Evolutionary conservation across 2,888 invertebrate species (phyloP), one percentile per base, ranked within the genome.

Genomic region (Tinea trinotella): DNA sequence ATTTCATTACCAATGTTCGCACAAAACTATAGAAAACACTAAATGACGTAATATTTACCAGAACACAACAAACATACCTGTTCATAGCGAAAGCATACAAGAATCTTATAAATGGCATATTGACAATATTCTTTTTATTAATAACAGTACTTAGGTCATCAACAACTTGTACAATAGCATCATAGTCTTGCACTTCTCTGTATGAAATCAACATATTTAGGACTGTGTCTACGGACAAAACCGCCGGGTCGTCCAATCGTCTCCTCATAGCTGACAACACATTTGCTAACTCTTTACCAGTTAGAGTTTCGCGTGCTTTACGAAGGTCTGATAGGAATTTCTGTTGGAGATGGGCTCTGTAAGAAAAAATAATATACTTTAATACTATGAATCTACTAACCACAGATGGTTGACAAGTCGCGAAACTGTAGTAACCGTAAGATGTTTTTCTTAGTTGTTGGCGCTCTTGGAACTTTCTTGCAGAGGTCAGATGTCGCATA

Each of bases 61-160:
- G n/a, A n/a, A n/a, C n/a, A n/a, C 3, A 22, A 22, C 7, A 12
- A 15, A 46, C 50, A 5, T 63, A 92, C 92, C 93, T 89, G 80
- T 99, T 99, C 60, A 99, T 88, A 20, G 99, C 99, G 78, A 99
- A 99, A 1, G 98, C 98, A 77, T 98, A 98, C 63, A 97, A 88
- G 75, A 95, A 96, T 74, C 93, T 91, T 67, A 99, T 97, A 59
- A 95, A 94, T 12, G 94, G 93, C 57, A 96, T 96, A 67, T 94
- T 94, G 22, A 95, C 91, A 71, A 94, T 95, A 72, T 94, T 94
- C 68, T 93, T 93, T 58, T 95, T 91, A 64, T 93, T 95, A 61
- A 97, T 96, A 58, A 98, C 91, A 1, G 94, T 93, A 70, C 93
- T 92, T 59, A 99, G 80, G 71, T 98, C 98, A 68, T 97, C 97